Evolutionary conservation across 2,797 vertebrate species (phyloP), one percentile per base, ranked within the genome.

Genomic region (Centroberyx gerrardi): DNA sequence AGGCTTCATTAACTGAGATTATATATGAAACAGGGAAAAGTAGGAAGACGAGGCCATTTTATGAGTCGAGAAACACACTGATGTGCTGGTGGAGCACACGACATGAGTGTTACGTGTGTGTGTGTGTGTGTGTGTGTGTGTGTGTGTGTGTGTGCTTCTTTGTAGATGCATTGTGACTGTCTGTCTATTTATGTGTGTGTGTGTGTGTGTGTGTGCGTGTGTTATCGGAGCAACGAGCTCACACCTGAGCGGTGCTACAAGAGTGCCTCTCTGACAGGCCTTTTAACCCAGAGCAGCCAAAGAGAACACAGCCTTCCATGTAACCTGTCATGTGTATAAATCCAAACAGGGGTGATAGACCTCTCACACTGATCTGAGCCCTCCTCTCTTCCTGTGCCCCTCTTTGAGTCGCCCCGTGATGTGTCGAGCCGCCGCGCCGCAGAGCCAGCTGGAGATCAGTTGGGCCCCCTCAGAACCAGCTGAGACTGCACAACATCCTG

Each of bases 301-400:
- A 86, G 76, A 91, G 86, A 91, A 84, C 87, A 80, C 69, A 84
- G 78, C 59, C 64, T 72, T 76, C 62, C 78, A 63, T 82, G 82
- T 88, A 80, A 79, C 81, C 88, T 88, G 85, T 90, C 87, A 87
- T 87, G 87, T 85, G 78, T 70, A 74, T 36, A 76, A 80, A 82
- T 52, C 74, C 86, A 74, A 81, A 82, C 76, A 62, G 80, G 64
- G 79, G 81, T 52, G 82, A 84, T 81, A 74, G 72, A 74, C 68
- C 64, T 72, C 72, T 68, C 62, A 42, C 71, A 74, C 80, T 74
- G 81, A 90, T 90, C 74, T 18, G 18, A 72, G 80, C 55, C 56
- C 74, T 68, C 78, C 42, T 71, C 62, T 72, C 29, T 48, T 72
- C 55, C 77, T 18, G 27, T 33, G 36, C 33, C 74, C 53, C 42